A percentile compares a stretch with the other conserved stretches of the same genome.
Conservation (phyloP, 2,888 invertebrate genomes). For the Muscina levida region DNA sequence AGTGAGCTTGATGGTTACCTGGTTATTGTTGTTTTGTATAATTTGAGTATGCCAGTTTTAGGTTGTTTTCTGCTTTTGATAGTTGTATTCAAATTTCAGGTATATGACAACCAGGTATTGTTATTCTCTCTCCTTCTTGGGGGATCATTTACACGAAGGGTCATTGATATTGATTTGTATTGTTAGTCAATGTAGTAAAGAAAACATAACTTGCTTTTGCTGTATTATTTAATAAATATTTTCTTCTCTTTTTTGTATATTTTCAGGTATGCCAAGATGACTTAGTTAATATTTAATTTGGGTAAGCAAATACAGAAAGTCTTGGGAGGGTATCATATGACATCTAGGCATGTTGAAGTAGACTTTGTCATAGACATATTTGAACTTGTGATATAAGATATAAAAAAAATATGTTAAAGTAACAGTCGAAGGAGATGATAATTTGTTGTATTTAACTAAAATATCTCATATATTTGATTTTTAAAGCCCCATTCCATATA, state of each 20-base stretch:
- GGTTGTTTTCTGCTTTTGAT: neutral
- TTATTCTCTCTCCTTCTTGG: neutral
- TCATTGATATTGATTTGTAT: neutral
- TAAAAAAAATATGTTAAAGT: no score
- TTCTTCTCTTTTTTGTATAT: slow-evolving; percentile 2
- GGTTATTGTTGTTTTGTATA: neutral
- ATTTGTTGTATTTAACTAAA: no score
- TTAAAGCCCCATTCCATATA: no score
- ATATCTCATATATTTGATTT: no score
- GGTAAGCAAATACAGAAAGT: no score
- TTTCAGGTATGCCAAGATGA: neutral
- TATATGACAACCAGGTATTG: neutral
- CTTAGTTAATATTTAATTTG: neutral
- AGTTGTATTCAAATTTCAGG: slow-evolving; percentile 8
- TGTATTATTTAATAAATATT: slow-evolving; percentile 22
- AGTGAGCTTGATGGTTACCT: neutral
- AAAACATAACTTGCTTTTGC: neutral
- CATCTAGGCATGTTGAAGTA: no score
- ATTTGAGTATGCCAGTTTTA: neutral
- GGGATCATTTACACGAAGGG: neutral
- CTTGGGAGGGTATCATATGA: no score
- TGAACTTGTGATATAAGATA: no score
- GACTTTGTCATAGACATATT: no score
- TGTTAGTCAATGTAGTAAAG: neutral
- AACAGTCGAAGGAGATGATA: no score